A percentile compares a stretch with the other conserved stretches of the same genome.
phyloP scores from a whole-genome alignment of 2,113 vertebrate species.

The Felis chaus region DNA sequence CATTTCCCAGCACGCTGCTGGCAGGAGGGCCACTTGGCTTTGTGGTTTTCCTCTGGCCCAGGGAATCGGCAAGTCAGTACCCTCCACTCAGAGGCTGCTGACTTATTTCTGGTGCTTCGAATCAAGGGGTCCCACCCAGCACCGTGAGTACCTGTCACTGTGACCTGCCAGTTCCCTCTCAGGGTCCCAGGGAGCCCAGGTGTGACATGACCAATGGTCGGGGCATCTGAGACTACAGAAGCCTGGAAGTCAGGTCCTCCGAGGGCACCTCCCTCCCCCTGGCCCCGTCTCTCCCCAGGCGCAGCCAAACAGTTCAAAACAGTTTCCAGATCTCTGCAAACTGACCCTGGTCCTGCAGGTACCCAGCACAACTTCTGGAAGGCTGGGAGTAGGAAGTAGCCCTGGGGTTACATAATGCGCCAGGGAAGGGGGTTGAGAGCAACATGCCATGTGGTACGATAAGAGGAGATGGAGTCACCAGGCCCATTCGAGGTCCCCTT shows the following conservation, averaged over 20 bases:
- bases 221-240: neutral
- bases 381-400: neutral
- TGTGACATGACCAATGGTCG: neutral
- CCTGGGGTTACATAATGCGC: neutral
- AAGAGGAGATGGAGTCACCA: too few species aligned
- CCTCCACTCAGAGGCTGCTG: neutral
- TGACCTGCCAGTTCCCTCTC: neutral
- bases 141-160: neutral
- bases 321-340: neutral
- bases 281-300: neutral
- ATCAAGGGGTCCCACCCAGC: neutral
- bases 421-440: rapidly evolving
- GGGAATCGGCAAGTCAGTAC: neutral
- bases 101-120: neutral
- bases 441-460: rapidly evolving
- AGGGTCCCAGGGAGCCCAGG: neutral
- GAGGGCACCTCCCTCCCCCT: neutral
- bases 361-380: neutral
- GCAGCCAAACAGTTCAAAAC: neutral
- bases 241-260: neutral
- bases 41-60: neutral
- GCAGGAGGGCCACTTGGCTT: too few species aligned
- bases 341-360: neutral
- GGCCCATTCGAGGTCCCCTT: neutral
- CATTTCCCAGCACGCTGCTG: neutral